A percentile compares a stretch with the other conserved stretches of the same genome.
Evolutionary conservation across 2,797 vertebrate species (phyloP).

Genomic region (Rhinogobio ventralis): DNA sequence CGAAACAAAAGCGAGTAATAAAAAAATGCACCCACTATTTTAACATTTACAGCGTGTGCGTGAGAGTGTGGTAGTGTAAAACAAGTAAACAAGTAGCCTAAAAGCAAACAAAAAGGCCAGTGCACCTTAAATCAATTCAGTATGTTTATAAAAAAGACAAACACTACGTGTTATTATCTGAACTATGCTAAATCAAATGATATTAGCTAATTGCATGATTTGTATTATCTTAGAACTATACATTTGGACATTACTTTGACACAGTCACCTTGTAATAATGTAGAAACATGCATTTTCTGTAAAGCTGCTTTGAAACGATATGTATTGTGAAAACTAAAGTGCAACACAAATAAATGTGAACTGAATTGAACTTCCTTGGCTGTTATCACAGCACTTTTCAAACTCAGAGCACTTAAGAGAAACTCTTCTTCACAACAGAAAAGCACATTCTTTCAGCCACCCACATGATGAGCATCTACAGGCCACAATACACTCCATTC

Average conservation of each 20-base stretch:
- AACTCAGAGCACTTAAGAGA: slow-evolving; percentile 33
- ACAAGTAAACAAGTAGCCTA: not conserved
- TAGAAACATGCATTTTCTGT: not conserved
- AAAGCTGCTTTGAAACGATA: not conserved
- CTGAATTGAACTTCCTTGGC: slow-evolving; percentile 17
- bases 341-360: not conserved
- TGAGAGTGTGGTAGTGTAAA: too few relatives aligned
- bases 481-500: slow-evolving; percentile 19
- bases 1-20: too few relatives aligned
- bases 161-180: not conserved
- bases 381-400: slow-evolving; percentile 12
- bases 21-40: too few relatives aligned
- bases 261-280: not conserved
- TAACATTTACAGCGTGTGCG: too few relatives aligned
- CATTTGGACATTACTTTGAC: not conserved
- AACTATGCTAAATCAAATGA: not conserved
- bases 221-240: not conserved
- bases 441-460: slow-evolving; percentile 35
- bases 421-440: slow-evolving; percentile 33
- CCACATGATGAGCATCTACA: slow-evolving; percentile 36
- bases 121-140: not conserved
- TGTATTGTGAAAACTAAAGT: not conserved
- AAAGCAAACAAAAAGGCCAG: not conserved
- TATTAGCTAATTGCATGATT: not conserved
- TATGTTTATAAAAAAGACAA: not conserved